A percentile compares a stretch with the other conserved stretches of the same genome.
Evolutionary conservation across 2,113 vertebrate species (phyloP).

Genomic region (Peromyscus californicus): DNA sequence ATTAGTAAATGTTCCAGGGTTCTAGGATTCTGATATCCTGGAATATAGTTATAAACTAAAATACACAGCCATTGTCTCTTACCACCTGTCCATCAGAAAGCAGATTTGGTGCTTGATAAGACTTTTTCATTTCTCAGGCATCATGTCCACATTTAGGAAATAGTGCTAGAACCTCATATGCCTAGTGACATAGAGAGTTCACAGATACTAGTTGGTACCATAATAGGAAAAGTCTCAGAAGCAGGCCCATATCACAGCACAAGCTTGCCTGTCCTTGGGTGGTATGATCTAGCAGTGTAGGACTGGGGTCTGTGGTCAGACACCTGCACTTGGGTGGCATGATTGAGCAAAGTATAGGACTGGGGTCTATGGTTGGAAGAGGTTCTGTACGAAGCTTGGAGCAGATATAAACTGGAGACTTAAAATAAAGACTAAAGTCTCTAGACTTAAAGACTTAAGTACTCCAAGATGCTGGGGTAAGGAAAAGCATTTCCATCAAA

Average conservation of each 20-base stretch:
- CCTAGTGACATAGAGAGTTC: rapidly evolving
- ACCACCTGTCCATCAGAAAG: not conserved
- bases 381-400: rapidly evolving
- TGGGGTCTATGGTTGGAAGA: not conserved
- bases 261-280: not conserved
- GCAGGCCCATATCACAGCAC: not conserved
- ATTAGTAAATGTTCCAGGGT: not conserved
- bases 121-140: not conserved
- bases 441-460: not conserved
- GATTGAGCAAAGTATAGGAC: too few relatives aligned
- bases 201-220: not conserved
- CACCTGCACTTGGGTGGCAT: too few relatives aligned
- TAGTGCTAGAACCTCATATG: not conserved
- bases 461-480: not conserved
- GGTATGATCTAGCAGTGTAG: not conserved
- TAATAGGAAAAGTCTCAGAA: not conserved
- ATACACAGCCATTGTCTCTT: not conserved
- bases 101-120: not conserved
- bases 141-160: not conserved
- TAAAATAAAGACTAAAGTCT: not conserved
- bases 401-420: not conserved
- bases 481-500: not conserved
- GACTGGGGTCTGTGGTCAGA: too few relatives aligned
- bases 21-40: not conserved
- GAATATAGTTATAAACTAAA: not conserved